Base-by-base conservation (phyloP, 2,113 vertebrate genomes). In the Rhinogobius similis region DNA sequence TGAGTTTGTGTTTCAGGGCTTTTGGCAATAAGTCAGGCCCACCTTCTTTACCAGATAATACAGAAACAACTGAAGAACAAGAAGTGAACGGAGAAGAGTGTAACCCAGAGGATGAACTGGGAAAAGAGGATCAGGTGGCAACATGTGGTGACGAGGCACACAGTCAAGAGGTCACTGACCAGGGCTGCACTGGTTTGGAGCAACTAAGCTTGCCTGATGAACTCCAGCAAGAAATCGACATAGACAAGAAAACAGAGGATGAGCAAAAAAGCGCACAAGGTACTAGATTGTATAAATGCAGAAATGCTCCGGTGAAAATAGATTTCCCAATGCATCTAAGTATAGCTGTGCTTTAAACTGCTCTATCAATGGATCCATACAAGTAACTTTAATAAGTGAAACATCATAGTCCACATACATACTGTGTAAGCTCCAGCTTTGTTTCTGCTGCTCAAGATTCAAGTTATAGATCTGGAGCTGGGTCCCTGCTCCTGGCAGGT, bases 1-100 rank as follows among this genome's bases (percentile, higher is more conserved):
- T 14, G 14, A 27, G 27, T 32, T 32, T 70, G 62, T 66, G 13
- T 24, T 55, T 58, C 20, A 97, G 98, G 98, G 93, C 89, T 63
- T 95, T 94, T 90, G 98, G 98, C 76, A 95, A 98, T 87, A 98
- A 96, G 88, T 94, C 94, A 56, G 76, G 24, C 78, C 96, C 93
- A 82, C 97, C 98, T 10, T 84, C 89, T 83, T 90, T 98, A 76
- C 83, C 89, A 18, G 87, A 93, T 12, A 26, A 11, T 46, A 55
- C 78, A 52, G 90, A 90, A 23, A 64, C 38, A 23, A 64, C 38
- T 46, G 70, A 86, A 67, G 77, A 50, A 29, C 66, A 75, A 23
- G 53, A 1, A 8, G 18, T 41, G 18, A 73, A 76, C 10, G 76
- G 43, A 29, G 88, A 89, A 10, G 75, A 83, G 24, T 81, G 18